Evolutionary conservation across 2,797 vertebrate genomes (phyloP), one percentile per base, ranked within the genome.

Genomic region (Mycteria americana): DNA sequence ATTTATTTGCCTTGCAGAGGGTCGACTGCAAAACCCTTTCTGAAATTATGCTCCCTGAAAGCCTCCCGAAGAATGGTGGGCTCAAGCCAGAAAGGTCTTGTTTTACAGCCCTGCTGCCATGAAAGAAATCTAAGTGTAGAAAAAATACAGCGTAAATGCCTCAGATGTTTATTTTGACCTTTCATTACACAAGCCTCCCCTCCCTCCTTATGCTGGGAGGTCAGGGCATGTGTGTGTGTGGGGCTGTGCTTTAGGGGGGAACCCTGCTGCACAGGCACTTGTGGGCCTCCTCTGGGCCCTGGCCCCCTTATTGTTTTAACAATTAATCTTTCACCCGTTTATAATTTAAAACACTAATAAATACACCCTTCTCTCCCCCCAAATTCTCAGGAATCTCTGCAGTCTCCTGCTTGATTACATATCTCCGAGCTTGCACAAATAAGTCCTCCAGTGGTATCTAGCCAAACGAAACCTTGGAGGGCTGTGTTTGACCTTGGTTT

Each of bases 401-500:
- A 57, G 48, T 89, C 54, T 94, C 31, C 39, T 76, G 10, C 43
- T 83, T 70, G 51, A 25, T 90, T 94, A 35, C 8, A 0, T 62
- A 84, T 86, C 83, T 86, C 69, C 19, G 35, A 63, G 18, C 63
- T 50, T 86, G 30, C n/a, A 60, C 24, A 84, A 50, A 75, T 78
- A 79, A 92, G 87, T 86, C 74, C 41, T 63, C 57, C 60, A 9
- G 43, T 63, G 80, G 7, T 89, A 78, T 89, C 48, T n/a, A 4
- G 33, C 67, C 76, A 79, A 90, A 48, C 53, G 33, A 91, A 94
- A 92, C 43, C 78, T 79, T 59, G 85, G 70, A 92, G 59, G 51
- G 48, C 53, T 90, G 84, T 37, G 22, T 93, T 94, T 96, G 96
- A 93, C 97, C 90, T 97, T 92, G 81, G 39, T 63, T 93, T 90